Percentiles rank a stretch among this genome's conserved stretches.
Conservation (phyloP, 37 sponge, comb jelly and placozoan genomes). For the Axinella damicornis region DNA sequence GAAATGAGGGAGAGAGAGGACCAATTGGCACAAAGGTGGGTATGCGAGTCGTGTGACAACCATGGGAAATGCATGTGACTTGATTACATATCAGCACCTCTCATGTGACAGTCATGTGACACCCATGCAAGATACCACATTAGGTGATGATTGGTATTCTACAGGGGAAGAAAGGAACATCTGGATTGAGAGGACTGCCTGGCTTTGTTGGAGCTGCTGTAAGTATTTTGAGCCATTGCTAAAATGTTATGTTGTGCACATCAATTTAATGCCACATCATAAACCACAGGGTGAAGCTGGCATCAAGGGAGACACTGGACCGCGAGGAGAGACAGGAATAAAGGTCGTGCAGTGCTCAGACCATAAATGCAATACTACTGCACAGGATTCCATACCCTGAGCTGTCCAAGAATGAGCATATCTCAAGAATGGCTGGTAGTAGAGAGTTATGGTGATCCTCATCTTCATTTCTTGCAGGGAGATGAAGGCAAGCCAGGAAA, state of each 20-base stretch:
- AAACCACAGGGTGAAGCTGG: background rate
- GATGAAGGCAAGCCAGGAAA: slow-evolving; percentile 28
- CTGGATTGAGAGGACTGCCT: slow-evolving; percentile 10
- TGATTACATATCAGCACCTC: no score
- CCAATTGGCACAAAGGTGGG: background rate
- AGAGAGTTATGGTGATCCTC: no score
- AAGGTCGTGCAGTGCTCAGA: no score
- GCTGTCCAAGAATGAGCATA: no score
- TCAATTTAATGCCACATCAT: background rate
- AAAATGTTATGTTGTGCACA: no score
- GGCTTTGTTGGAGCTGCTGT: slow-evolving; percentile 25
- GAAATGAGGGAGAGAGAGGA: background rate
- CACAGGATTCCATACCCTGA: no score
- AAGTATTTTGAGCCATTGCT: background rate
- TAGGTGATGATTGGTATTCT: background rate
- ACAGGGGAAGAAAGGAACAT: slow-evolving; percentile 11
- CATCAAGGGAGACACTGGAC: slow-evolving; percentile 33
- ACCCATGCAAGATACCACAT: background rate
- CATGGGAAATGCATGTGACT: no score
- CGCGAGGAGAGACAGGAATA: slow-evolving; percentile 15
- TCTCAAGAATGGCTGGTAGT: background rate
- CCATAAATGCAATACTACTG: no score
- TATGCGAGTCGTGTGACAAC: no score
- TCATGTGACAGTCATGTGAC: no score
- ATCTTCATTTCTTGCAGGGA: background rate